phyloP scores from a whole-genome alignment of 2,113 vertebrate genomes.

The Corydoras sp. region DNA sequence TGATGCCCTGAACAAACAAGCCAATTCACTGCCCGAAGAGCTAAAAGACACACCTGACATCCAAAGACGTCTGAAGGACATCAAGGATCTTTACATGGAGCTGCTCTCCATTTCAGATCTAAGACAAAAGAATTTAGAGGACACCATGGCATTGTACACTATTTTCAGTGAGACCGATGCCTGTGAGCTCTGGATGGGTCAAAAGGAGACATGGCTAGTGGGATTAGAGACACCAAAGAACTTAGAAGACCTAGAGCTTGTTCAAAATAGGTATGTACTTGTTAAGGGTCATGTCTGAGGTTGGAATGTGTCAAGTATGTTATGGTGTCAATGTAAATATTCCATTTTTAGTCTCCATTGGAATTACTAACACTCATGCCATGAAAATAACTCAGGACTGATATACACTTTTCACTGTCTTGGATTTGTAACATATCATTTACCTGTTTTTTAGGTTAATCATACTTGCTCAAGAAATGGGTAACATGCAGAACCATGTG shows the following conservation, averaged over 20 bases:
- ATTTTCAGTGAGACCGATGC: constrained; percentile 92
- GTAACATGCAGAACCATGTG: constrained; percentile 71
- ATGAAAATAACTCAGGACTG: too few relatives aligned
- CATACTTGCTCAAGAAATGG: constrained; percentile 85
- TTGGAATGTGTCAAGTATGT: constrained; percentile 16
- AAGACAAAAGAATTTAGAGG: constrained; percentile 77
- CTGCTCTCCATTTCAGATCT: constrained; percentile 74
- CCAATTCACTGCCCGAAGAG: constrained; percentile 76
- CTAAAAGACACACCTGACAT: constrained; percentile 79
- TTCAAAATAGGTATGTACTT: constrained; percentile 80
- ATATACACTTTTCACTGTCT: too few relatives aligned
- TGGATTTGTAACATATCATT: not conserved
- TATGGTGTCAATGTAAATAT: constrained; percentile 1
- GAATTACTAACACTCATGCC: constrained; percentile 2
- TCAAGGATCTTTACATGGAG: constrained; percentile 76
- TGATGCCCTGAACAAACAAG: constrained; percentile 72
- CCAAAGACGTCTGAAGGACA: constrained; percentile 70
- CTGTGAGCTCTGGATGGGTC: constrained; percentile 91
- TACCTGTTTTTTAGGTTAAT: constrained; percentile 70
- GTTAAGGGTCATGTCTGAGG: not conserved
- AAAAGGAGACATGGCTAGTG: constrained; percentile 91
- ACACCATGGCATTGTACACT: constrained; percentile 82
- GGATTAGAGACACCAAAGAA: constrained; percentile 80
- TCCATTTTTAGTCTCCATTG: constrained; percentile 5
- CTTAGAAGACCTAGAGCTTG: constrained; percentile 89